Conservation (phyloP, 2,888 invertebrate genomes). For the Herminia tarsipennalis region DNA sequence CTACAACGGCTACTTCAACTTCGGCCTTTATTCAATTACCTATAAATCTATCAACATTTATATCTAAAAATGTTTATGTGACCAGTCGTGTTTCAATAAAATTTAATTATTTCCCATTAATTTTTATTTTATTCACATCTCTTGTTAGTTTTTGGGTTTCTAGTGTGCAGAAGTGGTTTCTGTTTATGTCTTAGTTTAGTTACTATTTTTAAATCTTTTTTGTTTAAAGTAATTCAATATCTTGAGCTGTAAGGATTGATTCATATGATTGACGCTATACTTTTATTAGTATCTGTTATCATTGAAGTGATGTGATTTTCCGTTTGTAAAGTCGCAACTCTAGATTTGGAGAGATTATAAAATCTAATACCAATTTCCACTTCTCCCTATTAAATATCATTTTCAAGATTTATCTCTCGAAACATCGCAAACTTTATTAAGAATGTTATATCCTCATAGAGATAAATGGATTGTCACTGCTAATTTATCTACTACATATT, state of each 20-base stretch:
- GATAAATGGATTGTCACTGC: not conserved
- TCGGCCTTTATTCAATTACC: slow-evolving; percentile 2
- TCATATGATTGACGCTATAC: too few species aligned
- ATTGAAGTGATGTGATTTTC: too few species aligned
- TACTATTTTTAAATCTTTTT: slow-evolving; percentile 5
- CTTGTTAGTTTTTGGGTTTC: slow-evolving; percentile 19
- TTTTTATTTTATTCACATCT: slow-evolving; percentile 31
- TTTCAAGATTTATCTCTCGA: too few species aligned
- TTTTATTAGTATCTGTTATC: too few species aligned
- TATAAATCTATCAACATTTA: slow-evolving; percentile 32
- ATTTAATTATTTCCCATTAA: slow-evolving; percentile 39
- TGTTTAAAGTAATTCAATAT: too few species aligned
- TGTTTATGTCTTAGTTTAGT: not conserved
- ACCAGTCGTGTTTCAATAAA: slow-evolving; percentile 31
- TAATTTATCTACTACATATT: slow-evolving; percentile 4
- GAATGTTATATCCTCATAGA: not conserved
- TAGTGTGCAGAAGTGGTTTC: not conserved
- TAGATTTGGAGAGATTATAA: too few species aligned
- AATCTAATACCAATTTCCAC: too few species aligned
- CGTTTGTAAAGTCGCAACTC: too few species aligned
- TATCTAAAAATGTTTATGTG: slow-evolving; percentile 29
- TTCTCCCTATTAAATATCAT: too few species aligned
- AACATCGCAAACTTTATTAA: not conserved
- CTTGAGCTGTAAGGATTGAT: too few species aligned
- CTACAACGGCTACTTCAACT: slow-evolving; percentile 7